A percentile compares a stretch with the other conserved stretches of the same genome.
phyloP scores from a whole-genome alignment of 2,888 invertebrate species.

The Diplolepis rosae region DNA sequence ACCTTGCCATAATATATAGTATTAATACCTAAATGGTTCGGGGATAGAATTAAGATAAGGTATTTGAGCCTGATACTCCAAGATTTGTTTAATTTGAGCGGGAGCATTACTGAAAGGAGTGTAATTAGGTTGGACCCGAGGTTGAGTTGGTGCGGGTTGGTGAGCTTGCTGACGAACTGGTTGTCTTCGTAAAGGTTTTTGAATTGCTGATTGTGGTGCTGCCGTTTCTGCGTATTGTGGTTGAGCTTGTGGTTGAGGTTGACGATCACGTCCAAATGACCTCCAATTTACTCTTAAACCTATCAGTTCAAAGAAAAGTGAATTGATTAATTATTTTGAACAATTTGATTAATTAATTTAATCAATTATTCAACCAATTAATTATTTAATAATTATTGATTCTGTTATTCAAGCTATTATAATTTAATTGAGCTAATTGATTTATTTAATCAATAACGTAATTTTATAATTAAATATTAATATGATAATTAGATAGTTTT shows the following conservation, averaged over 20 bases:
- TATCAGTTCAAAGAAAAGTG: too few species aligned
- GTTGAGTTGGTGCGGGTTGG: constrained; percentile 40
- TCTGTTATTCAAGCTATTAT: too few species aligned
- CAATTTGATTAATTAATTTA: too few species aligned
- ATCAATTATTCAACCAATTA: too few species aligned
- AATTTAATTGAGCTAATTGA: too few species aligned
- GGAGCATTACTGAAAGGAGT: constrained; percentile 64
- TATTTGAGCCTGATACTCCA: constrained; percentile 67
- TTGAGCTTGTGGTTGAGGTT: constrained; percentile 44
- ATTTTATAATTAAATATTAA: too few species aligned
- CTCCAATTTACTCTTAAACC: constrained; percentile 68
- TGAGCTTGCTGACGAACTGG: constrained; percentile 43
- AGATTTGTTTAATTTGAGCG: constrained; percentile 64
- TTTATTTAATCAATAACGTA: too few species aligned
- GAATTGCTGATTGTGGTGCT: constrained; percentile 34
- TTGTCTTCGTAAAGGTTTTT: constrained; percentile 35
- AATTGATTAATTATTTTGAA: too few species aligned
- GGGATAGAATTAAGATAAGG: constrained; percentile 69
- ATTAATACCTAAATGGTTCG: constrained; percentile 61
- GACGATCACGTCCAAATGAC: constrained; percentile 60
- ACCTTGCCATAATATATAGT: background rate
- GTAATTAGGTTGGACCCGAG: constrained; percentile 53
- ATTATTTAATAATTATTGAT: too few species aligned
- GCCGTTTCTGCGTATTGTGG: constrained; percentile 32
- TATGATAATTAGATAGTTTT: too few species aligned